These are phyloP conservation scores for Antheraea yamamai DNA, from an alignment of 2,888 invertebrate species.

Conservation along the genomic window DNA sequence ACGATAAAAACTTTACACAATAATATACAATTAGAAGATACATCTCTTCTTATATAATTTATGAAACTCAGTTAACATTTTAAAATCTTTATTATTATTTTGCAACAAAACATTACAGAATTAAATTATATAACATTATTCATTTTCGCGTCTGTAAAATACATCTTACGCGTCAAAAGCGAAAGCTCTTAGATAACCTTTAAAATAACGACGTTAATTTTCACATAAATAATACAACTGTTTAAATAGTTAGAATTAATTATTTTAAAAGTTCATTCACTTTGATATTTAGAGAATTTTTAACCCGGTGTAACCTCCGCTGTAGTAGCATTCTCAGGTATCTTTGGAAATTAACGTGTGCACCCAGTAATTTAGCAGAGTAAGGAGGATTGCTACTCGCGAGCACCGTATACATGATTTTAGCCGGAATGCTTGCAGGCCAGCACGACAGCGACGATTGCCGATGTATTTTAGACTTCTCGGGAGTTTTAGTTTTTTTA, in stretches of 20 bases:
- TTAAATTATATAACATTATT: background rate
- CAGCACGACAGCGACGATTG: too few relatives aligned
- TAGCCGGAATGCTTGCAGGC: too few relatives aligned
- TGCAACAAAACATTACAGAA: background rate
- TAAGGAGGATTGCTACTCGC: too few relatives aligned
- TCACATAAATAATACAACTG: background rate
- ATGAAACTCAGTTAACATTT: background rate
- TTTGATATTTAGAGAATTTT: background rate
- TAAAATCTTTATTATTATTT: background rate
- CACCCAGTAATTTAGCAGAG: too few relatives aligned
- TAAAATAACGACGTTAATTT: background rate
- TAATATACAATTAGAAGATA: background rate
- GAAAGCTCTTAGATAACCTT: conserved; percentile 5
- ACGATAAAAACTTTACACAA: background rate
- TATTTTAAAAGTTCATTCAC: background rate
- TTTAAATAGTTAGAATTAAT: background rate
- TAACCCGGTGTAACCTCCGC: background rate
- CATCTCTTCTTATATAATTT: background rate
- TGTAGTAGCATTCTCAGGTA: too few relatives aligned
- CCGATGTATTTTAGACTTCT: too few relatives aligned
- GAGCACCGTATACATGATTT: too few relatives aligned
- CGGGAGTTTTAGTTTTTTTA: too few relatives aligned
- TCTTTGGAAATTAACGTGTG: background rate
- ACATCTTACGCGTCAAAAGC: background rate
- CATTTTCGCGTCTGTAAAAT: conserved; percentile 1